Evolutionary conservation across 2,888 invertebrate species (phyloP), one percentile per base, ranked within the genome.

Genomic region (Caenorhabditis sulstoni): DNA sequence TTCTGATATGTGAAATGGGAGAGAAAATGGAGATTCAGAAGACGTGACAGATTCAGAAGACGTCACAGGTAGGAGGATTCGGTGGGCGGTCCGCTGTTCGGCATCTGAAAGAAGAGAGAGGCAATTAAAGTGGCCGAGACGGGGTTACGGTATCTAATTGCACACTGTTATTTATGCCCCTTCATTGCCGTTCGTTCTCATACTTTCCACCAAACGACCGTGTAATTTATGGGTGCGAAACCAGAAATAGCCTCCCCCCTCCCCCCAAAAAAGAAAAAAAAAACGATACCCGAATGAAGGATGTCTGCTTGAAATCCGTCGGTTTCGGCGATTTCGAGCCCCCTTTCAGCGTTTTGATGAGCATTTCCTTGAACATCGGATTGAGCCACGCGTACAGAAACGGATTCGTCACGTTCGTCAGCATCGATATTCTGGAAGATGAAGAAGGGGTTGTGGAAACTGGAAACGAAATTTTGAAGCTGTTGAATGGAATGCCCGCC

Each of bases 311-410:
- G 14, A 53, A 23, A 39, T 79, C 73, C 29, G 73, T 39, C 20
- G 62, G 67, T 39, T 79, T 73, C 22, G 67, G 62, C 14, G 67
- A 73, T 44, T 79, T 79, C 5, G 18, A 41, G 39, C 79, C 64
- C 3, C 66, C 64, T 49, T 59, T 52, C 23, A 86, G 66, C 18
- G 82, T 84, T 68, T 86, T 83, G 35, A 87, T 78, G 22, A 86
- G 80, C 59, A 84, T 82, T 52, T 87, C 86, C 55, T 86, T 84
- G 82, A 88, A 87, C 39, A 82, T 80, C 12, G 83, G 84, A 53
- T 88, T 88, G 35, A 88, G 67, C 86, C 87, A 87, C n/a, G 87
- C 87, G 67, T 88, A 88, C 12, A 88, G 80, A 14, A 88, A 77
- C 18, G 88, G 88, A 58, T 88, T 88, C 20, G 85, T 82, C 8